phyloP scores from a whole-genome alignment of 37 sponge, comb jelly and placozoan genomes.

The Hormiphora californensis region DNA sequence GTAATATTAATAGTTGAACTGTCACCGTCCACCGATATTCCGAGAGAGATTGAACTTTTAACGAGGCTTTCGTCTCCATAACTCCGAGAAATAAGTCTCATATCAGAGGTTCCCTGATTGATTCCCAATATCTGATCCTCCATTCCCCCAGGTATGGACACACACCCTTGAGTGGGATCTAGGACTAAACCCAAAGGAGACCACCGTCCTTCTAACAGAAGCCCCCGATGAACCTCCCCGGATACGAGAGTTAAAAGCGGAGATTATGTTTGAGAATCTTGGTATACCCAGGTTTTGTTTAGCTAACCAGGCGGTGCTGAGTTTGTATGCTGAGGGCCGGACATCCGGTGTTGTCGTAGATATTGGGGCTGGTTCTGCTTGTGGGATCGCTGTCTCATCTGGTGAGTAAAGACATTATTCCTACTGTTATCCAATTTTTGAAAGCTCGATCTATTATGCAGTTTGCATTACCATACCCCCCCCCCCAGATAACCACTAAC shows the following conservation, averaged over 20 bases:
- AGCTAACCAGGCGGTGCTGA: neutral
- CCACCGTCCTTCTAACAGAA: conserved; percentile 31
- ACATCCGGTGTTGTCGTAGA: conserved; percentile 42
- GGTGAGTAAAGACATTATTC: neutral
- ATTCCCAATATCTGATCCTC: too few relatives aligned
- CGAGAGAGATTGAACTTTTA: too few relatives aligned
- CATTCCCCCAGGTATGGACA: neutral
- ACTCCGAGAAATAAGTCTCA: too few relatives aligned
- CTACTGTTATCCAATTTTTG: too few relatives aligned
- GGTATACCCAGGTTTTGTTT: neutral
- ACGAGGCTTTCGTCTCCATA: too few relatives aligned
- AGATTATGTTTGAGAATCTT: conserved; percentile 16
- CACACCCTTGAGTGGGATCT: neutral
- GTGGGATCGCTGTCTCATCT: neutral
- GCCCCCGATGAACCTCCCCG: neutral
- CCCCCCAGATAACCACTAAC: neutral
- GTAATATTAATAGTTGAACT: neutral
- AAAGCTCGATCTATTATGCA: too few relatives aligned
- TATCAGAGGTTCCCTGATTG: too few relatives aligned
- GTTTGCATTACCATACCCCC: neutral
- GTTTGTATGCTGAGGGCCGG: neutral
- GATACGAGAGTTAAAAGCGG: neutral
- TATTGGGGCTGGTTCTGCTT: conserved; percentile 21
- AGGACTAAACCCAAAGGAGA: neutral
- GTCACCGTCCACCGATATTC: neutral